Base-by-base conservation (phyloP, 2,113 vertebrate species). In the Bagarius yarrelli region DNA sequence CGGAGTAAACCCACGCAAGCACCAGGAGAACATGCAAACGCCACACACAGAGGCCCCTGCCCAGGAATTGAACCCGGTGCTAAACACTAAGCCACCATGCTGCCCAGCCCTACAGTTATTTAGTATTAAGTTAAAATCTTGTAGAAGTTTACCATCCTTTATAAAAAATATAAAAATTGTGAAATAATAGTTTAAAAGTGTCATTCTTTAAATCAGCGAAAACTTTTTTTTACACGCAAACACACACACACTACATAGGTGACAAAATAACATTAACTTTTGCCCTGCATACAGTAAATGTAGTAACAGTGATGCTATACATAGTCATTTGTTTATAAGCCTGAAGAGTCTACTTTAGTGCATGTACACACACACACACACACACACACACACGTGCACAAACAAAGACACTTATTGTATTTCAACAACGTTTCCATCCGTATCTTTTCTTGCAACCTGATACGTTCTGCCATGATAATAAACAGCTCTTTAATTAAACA, bases 401-500 rank as follows among this genome's bases (percentile, higher is more conserved):
- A 36, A 47, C 23, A 47, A 14, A 56, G 19, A 53, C 50, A 40
- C 34, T 57, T 79, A 70, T 59, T 79, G 78, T 71, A 47, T 60
- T 83, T 47, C 47, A 57, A 14, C 14, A 27, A 13, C 47, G 56
- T 57, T 56, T 66, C 59, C 56, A 77, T 78, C 52, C 52, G 76
- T 64, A 40, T 36, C 56, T 55, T 60, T n/a, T 55, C 27, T 71
- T 78, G 76, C 64, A 72, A 83, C 23, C 9, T 23, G 61, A 83
- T 78, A 64, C 66, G 18, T 47, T 53, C 66, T 44, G 75, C 27
- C 81, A 16, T 72, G 16, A 83, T n/a, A 72, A 80, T 71, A 57
- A 80, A 47, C 36, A 60, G 21, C 36, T 59, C 74, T 63, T 77
- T 53, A 78, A 59, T 44, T 80, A 80, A 71, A 70, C 55, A 16